These are phyloP conservation scores for Drosophila santomea DNA, from an alignment of 1,140 invertebrate species.

Conservation along the genomic window DNA sequence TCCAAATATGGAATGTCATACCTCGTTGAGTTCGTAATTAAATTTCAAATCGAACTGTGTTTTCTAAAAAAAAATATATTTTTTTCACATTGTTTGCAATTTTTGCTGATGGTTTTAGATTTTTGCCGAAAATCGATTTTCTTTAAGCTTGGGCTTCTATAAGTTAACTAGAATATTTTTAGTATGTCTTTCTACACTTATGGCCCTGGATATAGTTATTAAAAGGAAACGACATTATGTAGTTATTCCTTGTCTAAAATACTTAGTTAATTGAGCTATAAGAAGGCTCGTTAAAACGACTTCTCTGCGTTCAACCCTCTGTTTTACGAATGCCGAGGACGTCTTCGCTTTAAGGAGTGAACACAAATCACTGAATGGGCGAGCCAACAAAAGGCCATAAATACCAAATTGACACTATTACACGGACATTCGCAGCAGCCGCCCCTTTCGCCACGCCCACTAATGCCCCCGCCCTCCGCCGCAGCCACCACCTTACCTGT, in stretches of 20 bases:
- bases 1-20: too few species aligned
- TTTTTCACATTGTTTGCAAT: too few species aligned
- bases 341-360: constrained; percentile 13
- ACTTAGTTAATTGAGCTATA: not conserved
- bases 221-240: too few species aligned
- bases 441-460: not conserved
- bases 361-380: constrained; percentile 69
- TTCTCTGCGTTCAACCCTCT: not conserved
- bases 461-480: constrained; percentile 5
- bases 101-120: too few species aligned
- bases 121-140: too few species aligned
- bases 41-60: too few species aligned
- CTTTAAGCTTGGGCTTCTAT: too few species aligned
- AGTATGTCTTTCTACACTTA: too few species aligned
- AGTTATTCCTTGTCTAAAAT: not conserved
- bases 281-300: not conserved
- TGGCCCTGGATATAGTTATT: too few species aligned
- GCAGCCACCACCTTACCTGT: constrained; percentile 14
- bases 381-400: constrained; percentile 60
- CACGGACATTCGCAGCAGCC: constrained; percentile 45
- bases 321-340: not conserved
- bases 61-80: too few species aligned
- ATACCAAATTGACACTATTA: constrained; percentile 81
- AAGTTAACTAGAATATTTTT: too few species aligned
- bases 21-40: too few species aligned